Conservation (phyloP, 2,888 invertebrate genomes). For the Harpalus rubripes region DNA sequence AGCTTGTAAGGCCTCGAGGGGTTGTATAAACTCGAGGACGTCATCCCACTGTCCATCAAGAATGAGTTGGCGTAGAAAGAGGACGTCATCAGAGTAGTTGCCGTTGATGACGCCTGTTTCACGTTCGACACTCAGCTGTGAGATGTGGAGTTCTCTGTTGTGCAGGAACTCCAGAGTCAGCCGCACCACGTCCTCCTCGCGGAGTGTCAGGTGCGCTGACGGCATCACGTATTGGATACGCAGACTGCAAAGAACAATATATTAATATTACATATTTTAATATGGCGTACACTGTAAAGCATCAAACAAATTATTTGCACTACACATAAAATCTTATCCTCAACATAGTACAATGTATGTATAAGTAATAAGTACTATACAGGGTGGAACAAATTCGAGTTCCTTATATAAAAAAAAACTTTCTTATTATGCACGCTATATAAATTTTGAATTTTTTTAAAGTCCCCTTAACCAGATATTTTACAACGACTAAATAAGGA, state of each 20-base stretch:
- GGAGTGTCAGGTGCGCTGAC: constrained; percentile 90
- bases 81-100: constrained; percentile 94
- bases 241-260: constrained; percentile 73
- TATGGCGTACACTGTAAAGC: background rate
- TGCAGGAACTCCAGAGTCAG: constrained; percentile 92
- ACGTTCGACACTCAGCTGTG: constrained; percentile 93
- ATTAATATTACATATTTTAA: constrained; percentile 1
- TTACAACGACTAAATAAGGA: no score
- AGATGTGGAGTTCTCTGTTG: constrained; percentile 94
- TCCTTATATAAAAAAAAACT: no score
- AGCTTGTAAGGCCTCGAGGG: constrained; percentile 88
- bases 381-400: no score
- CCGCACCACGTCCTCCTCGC: constrained; percentile 93
- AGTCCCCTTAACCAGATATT: no score
- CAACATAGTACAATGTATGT: no score
- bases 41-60: constrained; percentile 99
- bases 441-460: no score
- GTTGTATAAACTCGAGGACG: constrained; percentile 96
- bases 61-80: constrained; percentile 95
- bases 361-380: no score
- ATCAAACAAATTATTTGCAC: no score
- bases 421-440: no score
- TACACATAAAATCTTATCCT: no score
- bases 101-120: constrained; percentile 98
- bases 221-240: constrained; percentile 84